Evolutionary conservation across 2,113 vertebrate species (phyloP), one percentile per base, ranked within the genome.

Genomic region (Plestiodon gilberti): DNA sequence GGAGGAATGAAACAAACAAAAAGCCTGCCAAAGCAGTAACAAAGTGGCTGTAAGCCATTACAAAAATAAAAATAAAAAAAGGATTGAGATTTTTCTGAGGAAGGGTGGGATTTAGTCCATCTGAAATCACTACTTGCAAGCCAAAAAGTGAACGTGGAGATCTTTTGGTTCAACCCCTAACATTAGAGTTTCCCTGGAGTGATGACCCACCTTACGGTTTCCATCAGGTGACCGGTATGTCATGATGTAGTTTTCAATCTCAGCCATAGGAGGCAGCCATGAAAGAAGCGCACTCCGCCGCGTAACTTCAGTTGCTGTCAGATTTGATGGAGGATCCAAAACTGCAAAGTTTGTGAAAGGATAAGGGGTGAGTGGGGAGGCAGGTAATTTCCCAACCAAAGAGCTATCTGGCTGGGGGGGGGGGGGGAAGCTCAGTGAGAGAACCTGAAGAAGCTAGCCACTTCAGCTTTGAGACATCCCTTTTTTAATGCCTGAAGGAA

Each of bases 201-300:
- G 57, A 88, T 76, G 22, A 62, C 96, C 93, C 94, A 98, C 99
- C 96, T 99, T 99, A 3, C 97, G 96, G 94, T 96, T 98, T 85
- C 98, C 98, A 0, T 99, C 98, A 0, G 92, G 89, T 11, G 98
- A 96, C 95, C 97, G 98, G 94, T 99, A 99, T 55, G 97, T 98
- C 93, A 99, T 96, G 96, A 99, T 52, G n/a, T 99, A 99, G 94
- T 99, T 99, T 93, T 99, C 99, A 0, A 99, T 98, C 78, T 98
- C 96, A 15, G 98, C 97, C 69, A 97, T 7, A 1, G 99, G 98
- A 4, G 98, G 98, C 86, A 97, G 96, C 99, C 99, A 99, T 89
- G 99, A 98, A 55, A 99, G 97, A 40, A 98, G 96, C 9, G 98
- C 98, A 0, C 99, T 99, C 80, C 96, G 98, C 62, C 98, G 97